Conservation (phyloP, 2,797 vertebrate genomes). For the Miichthys miiuy region DNA sequence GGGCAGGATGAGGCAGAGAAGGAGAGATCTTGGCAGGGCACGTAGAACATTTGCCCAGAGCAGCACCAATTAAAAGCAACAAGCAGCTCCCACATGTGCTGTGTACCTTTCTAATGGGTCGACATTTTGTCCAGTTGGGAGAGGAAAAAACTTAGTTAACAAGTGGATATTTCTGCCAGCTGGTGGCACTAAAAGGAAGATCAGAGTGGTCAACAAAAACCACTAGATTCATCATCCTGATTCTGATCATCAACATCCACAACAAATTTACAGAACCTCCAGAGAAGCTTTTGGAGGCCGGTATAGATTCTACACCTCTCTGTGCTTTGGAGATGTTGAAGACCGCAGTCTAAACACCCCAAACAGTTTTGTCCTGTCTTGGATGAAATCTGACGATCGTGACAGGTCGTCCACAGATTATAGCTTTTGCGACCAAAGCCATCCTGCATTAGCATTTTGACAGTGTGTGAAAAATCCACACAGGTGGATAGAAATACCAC, state of each 20-base stretch:
- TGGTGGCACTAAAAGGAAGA: no score
- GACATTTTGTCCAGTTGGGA: conserved; percentile 17
- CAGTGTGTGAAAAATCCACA: no score
- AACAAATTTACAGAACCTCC: background rate
- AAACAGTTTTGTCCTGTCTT: background rate
- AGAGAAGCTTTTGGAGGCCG: background rate
- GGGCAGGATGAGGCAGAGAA: conserved; percentile 8
- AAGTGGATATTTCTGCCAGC: background rate
- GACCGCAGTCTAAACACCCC: background rate
- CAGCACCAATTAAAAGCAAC: conserved; percentile 52
- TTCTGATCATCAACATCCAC: no score
- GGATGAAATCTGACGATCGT: background rate
- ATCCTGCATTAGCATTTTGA: no score
- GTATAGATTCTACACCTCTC: background rate
- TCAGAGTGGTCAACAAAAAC: no score
- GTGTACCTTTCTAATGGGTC: conserved; percentile 32
- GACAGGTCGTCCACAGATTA: background rate
- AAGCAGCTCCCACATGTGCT: conserved; percentile 37
- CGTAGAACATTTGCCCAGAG: conserved; percentile 27
- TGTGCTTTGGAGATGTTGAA: no score
- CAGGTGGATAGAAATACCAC: background rate
- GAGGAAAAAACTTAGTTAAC: background rate
- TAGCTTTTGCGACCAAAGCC: background rate
- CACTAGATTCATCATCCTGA: no score
- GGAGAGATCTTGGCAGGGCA: conserved; percentile 24